Percentiles rank a stretch among this genome's conserved stretches.
phyloP scores from a whole-genome alignment of 2,797 vertebrate species.

The Cephalopachus bancanus region DNA sequence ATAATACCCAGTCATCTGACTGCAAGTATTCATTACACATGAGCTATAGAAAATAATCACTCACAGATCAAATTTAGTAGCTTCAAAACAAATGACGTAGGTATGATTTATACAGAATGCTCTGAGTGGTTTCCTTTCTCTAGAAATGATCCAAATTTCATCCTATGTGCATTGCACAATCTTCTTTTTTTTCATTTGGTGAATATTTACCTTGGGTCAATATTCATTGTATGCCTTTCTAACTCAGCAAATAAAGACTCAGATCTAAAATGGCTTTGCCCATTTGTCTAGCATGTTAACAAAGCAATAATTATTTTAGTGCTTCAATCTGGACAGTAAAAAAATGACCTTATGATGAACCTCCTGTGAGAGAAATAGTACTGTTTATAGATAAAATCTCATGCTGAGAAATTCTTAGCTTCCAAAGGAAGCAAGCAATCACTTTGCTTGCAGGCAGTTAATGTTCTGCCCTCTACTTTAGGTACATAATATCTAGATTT shows the following conservation, averaged over 20 bases:
- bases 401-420: slow-evolving; percentile 45
- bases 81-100: slow-evolving; percentile 72
- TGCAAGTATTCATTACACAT: slow-evolving; percentile 77
- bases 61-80: slow-evolving; percentile 76
- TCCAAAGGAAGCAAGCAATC: slow-evolving; percentile 67
- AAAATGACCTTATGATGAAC: slow-evolving; percentile 73
- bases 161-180: slow-evolving; percentile 2
- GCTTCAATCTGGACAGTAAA: slow-evolving; percentile 74
- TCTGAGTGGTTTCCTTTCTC: not conserved
- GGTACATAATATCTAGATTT: slow-evolving; percentile 76
- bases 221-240: slow-evolving; percentile 17
- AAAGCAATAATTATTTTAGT: slow-evolving; percentile 80
- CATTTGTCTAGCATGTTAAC: slow-evolving; percentile 51
- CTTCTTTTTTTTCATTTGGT: slow-evolving; percentile 18
- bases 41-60: slow-evolving; percentile 76
- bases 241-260: slow-evolving; percentile 63
- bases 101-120: slow-evolving; percentile 64
- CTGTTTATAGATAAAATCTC: slow-evolving; percentile 79
- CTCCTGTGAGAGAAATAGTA: slow-evolving; percentile 72
- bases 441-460: slow-evolving; percentile 50
- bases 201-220: slow-evolving; percentile 48
- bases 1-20: slow-evolving; percentile 79
- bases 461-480: slow-evolving; percentile 68
- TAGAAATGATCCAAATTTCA: slow-evolving; percentile 39
- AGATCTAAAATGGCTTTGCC: slow-evolving; percentile 1